A percentile compares a stretch with the other conserved stretches of the same genome.
These are phyloP conservation scores for Aurelia sp. DNA, from an alignment of 30 jellyfish, hydroid and myxozoan genomes.

Conservation along the genomic window DNA sequence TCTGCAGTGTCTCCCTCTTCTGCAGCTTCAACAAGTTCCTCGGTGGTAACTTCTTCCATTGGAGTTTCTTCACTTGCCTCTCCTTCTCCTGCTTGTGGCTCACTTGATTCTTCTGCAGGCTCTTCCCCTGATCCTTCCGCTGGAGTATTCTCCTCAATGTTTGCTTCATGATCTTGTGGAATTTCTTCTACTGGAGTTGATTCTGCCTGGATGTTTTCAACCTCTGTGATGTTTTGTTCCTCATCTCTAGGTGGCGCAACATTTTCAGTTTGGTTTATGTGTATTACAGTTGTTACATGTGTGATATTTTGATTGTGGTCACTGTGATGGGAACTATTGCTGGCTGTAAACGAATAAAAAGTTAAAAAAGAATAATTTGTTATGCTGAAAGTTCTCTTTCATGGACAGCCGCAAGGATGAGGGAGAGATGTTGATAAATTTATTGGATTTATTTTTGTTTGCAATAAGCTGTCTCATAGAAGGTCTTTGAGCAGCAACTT, in stretches of 20 bases:
- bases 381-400: no score
- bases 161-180: not conserved
- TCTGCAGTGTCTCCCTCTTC: slow-evolving; percentile 18
- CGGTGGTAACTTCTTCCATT: slow-evolving; percentile 12
- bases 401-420: no score
- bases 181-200: not conserved
- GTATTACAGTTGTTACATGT: slow-evolving; percentile 19
- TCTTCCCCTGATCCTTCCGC: not conserved
- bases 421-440: no score
- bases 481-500: no score
- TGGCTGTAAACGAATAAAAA: not conserved
- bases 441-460: no score
- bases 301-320: slow-evolving; percentile 31
- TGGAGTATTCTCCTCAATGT: not conserved
- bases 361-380: no score
- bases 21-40: slow-evolving; percentile 1
- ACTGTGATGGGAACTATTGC: slow-evolving; percentile 32
- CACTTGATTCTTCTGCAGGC: slow-evolving; percentile 11
- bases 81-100: no score
- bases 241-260: not conserved
- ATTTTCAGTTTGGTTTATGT: slow-evolving; percentile 8
- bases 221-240: slow-evolving; percentile 34
- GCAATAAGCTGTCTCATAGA: no score
- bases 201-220: slow-evolving; percentile 6
- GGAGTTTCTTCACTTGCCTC: slow-evolving; percentile 1